These are phyloP conservation scores for Dolichopus griseipennis DNA, from an alignment of 2,888 invertebrate species.

Conservation along the genomic window DNA sequence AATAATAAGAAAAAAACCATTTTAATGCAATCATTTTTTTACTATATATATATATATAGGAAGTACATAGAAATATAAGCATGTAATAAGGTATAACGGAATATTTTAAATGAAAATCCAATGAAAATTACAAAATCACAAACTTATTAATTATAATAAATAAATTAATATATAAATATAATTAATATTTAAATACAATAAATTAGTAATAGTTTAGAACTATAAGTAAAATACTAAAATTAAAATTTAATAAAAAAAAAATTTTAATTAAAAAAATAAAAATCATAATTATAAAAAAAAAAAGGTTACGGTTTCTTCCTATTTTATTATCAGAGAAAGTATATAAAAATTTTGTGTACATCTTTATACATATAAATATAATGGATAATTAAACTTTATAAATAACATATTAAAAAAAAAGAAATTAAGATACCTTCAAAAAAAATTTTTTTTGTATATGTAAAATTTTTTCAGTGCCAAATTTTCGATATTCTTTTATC, in stretches of 20 bases:
- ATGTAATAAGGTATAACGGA: too few species aligned
- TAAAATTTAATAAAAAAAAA: background rate
- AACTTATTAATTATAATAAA: background rate
- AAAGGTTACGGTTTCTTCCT: constrained; percentile 1
- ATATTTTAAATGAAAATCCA: too few species aligned
- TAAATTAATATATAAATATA: background rate
- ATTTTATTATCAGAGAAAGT: background rate
- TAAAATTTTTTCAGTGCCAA: background rate
- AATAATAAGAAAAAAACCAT: too few species aligned
- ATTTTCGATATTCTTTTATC: background rate
- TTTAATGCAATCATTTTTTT: too few species aligned
- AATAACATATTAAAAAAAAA: background rate
- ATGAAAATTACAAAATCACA: too few species aligned
- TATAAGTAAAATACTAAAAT: background rate
- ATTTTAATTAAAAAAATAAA: background rate
- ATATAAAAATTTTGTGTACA: background rate
- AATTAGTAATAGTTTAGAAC: too few species aligned
- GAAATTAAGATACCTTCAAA: background rate
- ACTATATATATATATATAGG: too few species aligned
- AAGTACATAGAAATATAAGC: too few species aligned
- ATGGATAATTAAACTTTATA: background rate
- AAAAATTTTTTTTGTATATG: background rate
- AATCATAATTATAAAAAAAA: background rate
- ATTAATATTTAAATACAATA: background rate
- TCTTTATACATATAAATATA: background rate